Conservation (phyloP, 2,888 invertebrate genomes). For the Minunthozetes semirufus region DNA sequence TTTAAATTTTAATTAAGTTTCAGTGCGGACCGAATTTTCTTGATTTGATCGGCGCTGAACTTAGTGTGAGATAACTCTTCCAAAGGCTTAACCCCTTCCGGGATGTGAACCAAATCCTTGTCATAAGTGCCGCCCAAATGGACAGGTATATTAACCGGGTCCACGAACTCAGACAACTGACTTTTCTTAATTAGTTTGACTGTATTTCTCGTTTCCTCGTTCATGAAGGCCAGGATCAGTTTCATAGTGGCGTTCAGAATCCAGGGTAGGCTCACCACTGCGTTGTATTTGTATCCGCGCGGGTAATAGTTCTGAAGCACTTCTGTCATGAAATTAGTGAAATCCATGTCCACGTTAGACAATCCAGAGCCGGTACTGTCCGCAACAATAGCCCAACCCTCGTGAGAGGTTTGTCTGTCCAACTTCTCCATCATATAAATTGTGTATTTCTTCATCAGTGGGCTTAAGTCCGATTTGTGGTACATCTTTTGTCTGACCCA, state of each 20-base stretch:
- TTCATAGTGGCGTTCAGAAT: background rate
- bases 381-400: background rate
- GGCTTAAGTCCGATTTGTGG: background rate
- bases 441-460: background rate
- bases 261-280: constrained; percentile 37
- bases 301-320: constrained; percentile 56
- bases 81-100: background rate
- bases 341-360: background rate
- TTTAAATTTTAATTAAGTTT: background rate
- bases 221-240: constrained; percentile 24
- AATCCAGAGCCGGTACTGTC: background rate
- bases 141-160: constrained; percentile 20
- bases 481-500: background rate
- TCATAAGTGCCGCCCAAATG: constrained; percentile 27
- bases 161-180: constrained; percentile 19
- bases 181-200: constrained; percentile 26
- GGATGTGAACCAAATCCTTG: background rate
- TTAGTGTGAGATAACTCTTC: background rate
- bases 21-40: background rate
- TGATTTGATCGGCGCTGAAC: background rate
- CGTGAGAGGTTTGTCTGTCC: background rate
- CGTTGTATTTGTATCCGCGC: constrained; percentile 46
- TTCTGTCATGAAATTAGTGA: background rate
- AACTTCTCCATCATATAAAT: background rate
- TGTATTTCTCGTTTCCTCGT: constrained; percentile 1